These are phyloP conservation scores for Girardia tigrina DNA, from an alignment of 2,888 invertebrate genomes.

Conservation along the genomic window DNA sequence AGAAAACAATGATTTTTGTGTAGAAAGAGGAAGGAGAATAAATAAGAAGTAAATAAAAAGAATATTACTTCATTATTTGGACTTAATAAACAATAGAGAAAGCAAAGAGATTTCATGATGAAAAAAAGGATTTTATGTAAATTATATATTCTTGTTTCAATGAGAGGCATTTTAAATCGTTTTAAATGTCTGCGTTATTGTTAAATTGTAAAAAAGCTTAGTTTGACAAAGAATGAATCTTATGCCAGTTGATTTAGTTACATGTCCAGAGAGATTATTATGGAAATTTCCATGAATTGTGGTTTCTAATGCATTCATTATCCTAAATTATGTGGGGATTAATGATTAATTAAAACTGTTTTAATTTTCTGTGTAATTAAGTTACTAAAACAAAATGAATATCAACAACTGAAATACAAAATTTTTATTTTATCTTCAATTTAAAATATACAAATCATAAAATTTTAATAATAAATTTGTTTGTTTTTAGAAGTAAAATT, in stretches of 20 bases:
- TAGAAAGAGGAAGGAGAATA: no score
- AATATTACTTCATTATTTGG: background rate
- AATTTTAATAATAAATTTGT: no score
- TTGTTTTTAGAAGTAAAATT: no score
- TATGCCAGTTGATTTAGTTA: constrained; percentile 18
- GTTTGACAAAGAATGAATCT: constrained; percentile 23
- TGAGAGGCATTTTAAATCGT: constrained; percentile 4
- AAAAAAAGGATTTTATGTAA: background rate
- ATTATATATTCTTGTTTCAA: background rate
- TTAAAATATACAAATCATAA: no score
- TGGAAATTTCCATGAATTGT: background rate
- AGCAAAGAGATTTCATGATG: background rate
- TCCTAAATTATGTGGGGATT: background rate
- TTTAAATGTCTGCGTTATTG: constrained; percentile 14
- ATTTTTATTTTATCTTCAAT: no score
- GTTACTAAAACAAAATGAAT: no score
- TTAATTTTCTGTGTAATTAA: no score
- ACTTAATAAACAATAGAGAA: background rate
- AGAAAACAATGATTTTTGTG: background rate
- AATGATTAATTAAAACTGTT: background rate
- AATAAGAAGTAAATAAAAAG: background rate
- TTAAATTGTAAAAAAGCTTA: background rate
- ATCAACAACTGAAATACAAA: no score
- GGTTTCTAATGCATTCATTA: constrained; percentile 11
- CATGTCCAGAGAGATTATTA: constrained; percentile 23